Evolutionary conservation across 2,888 invertebrate genomes (phyloP).

Genomic region (Nowickia ferox): DNA sequence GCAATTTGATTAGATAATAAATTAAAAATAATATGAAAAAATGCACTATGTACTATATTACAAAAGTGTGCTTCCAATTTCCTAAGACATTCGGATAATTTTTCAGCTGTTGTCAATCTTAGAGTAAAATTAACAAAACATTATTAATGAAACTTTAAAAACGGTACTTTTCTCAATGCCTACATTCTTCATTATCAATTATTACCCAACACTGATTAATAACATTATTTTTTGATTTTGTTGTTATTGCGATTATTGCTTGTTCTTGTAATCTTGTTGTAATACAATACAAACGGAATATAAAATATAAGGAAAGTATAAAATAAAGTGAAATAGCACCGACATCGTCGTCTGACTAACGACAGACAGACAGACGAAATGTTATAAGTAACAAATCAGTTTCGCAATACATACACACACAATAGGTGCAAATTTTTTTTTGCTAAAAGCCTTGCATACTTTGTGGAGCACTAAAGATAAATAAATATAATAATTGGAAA

Average conservation of each 20-base stretch:
- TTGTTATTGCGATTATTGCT: conserved; percentile 47
- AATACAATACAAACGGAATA: conserved; percentile 44
- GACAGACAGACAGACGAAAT: conserved; percentile 70
- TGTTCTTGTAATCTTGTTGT: conserved; percentile 48
- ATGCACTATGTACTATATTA: no score
- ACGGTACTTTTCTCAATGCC: background rate
- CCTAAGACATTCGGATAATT: no score
- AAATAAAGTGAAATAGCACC: conserved; percentile 42
- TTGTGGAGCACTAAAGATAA: conserved; percentile 60
- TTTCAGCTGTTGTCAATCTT: no score
- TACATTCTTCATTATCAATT: background rate
- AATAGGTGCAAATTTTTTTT: conserved; percentile 77
- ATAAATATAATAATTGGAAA: background rate
- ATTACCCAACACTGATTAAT: background rate
- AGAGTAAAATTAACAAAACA: no score
- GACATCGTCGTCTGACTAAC: conserved; percentile 68
- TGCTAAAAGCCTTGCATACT: conserved; percentile 71
- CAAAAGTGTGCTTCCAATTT: no score
- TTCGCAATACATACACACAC: conserved; percentile 83
- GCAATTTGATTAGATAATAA: no score
- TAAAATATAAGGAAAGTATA: conserved; percentile 34
- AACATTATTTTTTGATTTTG: conserved; percentile 18
- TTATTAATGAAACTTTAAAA: background rate
- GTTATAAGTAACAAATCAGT: conserved; percentile 78
- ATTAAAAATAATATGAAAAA: no score